Evolutionary conservation across 2,888 invertebrate genomes (phyloP), one percentile per base, ranked within the genome.

Genomic region (Lasiommata megera): DNA sequence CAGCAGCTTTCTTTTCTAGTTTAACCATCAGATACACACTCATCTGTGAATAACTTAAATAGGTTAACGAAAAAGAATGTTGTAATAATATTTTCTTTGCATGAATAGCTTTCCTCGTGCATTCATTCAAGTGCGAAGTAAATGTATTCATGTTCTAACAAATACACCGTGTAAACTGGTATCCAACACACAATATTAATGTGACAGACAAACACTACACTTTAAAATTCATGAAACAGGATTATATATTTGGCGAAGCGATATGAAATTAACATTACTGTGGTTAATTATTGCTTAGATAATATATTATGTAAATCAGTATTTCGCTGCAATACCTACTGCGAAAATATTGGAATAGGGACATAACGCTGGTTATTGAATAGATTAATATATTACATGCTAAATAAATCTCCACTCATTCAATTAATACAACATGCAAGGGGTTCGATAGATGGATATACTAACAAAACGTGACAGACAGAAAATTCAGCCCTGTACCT

Each of bases 61-160:
- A 17, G 43, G 43, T 43, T 23, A 31, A 17, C 16, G 6, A 16
- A 47, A 36, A 48, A 6, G 3, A 29, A 17, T 23, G 12, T 1
- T 18, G 3, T 23, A 48, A 11, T 29, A 34, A 48, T 16, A 23
- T 5, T 51, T 31, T 51, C 38, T 16, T 38, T 38, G 51, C 51
- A 51, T 51, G 51, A 51, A 6, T 28, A n/a, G 11, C 28, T 40
- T 29, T 28, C 29, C 1, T 14, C 18, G 29, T 29, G 23, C 43
- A 48, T 44, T 50, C 50, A 60, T 60, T 51, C 60, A 60, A 60
- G 60, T 37, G 52, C 56, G 53, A 48, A 46, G 8, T 29, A 44
- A 52, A 48, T 37, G 44, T 51, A 55, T 51, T 47, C 55, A 40
- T 40, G 54, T 55, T 9, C 48, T 28, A 41, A 52, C 37, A 37